Conservation (phyloP, 1,140 invertebrate species). For the Scaptomyza graminum region DNA sequence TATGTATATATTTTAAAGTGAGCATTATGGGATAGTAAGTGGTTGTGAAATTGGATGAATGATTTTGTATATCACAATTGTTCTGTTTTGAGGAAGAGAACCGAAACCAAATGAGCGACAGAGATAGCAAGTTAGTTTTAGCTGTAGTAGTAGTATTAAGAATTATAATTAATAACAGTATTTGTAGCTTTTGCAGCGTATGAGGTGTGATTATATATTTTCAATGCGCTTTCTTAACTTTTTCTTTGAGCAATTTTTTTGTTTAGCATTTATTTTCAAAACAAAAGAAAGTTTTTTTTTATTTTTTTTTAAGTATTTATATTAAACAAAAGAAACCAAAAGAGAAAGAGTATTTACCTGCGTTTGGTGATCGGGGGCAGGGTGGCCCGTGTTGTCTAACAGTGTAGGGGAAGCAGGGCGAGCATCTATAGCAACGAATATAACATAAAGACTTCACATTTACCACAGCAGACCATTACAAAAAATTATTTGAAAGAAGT, state of each 20-base stretch:
- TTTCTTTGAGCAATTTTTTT: conserved; percentile 53
- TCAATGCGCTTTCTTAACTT: conserved; percentile 67
- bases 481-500: conserved; percentile 83
- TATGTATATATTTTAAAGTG: background rate
- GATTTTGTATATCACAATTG: conserved; percentile 35
- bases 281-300: conserved; percentile 55
- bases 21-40: conserved; percentile 2
- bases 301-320: conserved; percentile 53
- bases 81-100: conserved; percentile 47
- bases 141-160: conserved; percentile 55
- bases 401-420: conserved; percentile 84
- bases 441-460: conserved; percentile 86
- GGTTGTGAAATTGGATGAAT: conserved; percentile 17
- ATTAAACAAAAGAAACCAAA: conserved; percentile 74
- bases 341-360: conserved; percentile 84
- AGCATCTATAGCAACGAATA: conserved; percentile 86
- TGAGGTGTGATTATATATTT: conserved; percentile 52
- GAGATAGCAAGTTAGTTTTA: conserved; percentile 64
- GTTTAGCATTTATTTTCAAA: conserved; percentile 57
- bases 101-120: conserved; percentile 69
- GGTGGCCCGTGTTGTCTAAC: conserved; percentile 84
- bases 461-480: conserved; percentile 84
- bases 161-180: conserved; percentile 58
- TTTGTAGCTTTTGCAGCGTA: conserved; percentile 60
- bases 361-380: conserved; percentile 84